Evolutionary conservation across 2,888 invertebrate genomes (phyloP), one percentile per base, ranked within the genome.

Genomic region (Oligia fasciuncula): DNA sequence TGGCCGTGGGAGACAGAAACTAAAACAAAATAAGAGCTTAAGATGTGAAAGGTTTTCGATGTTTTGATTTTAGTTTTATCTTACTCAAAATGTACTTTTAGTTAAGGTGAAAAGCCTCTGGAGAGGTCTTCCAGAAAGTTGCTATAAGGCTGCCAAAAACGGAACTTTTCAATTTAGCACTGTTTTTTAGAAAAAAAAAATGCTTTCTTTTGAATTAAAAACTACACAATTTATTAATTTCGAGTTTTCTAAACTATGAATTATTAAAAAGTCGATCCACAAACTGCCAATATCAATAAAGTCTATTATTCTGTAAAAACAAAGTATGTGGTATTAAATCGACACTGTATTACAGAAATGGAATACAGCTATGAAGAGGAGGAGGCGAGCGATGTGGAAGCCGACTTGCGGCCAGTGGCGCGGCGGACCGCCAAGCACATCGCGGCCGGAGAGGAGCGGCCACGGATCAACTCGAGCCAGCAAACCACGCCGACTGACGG

Each of bases 371-470:
- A 95, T 81, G 96, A 96, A 80, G 96, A 96, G 19, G 96, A 96
- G 57, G 96, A 96, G 74, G 87, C 88, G 9, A 96, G 96, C 79
- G 96, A 96, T 62, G 94, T 90, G 4, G 96, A 96, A 73, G 91
- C 94, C 0, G 96, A 95, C 80, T 84, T 95, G 68, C 93, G 97
- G 92, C 94, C 95, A 83, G 90, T 97, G 90, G 90, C 91, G 87
- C 96, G 97, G 85, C 91, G 97, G 79, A 96, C 96, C 0, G 97
- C 97, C 82, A 97, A 97, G 89, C 97, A 97, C 92, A 97, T 97
- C 81, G 97, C 97, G 4, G 97, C 97, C 29, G 97, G 97, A 0
- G 97, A 97, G 90, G 97, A 97, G 91, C 93, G 97, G 35, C 97
- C 97, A 5, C 96, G 97, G 82, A 97, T 93, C 82, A 97, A 97